Percentiles rank a stretch among this genome's conserved stretches.
These are phyloP conservation scores for Henicopernis longicauda DNA, from an alignment of 2,113 vertebrate species.

Conservation along the genomic window DNA sequence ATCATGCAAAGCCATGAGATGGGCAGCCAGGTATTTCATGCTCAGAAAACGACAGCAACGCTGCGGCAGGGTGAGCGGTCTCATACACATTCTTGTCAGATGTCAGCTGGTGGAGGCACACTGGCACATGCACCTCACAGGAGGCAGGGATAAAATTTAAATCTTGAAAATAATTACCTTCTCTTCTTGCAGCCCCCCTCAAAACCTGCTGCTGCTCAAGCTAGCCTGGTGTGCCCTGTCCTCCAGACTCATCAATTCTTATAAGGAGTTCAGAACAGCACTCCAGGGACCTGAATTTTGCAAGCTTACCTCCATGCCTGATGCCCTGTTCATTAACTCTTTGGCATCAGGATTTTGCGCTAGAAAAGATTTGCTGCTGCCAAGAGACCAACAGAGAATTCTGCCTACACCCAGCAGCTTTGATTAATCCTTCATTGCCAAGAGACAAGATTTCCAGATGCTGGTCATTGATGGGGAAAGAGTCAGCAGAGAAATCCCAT, in stretches of 20 bases:
- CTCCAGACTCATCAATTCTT: not conserved
- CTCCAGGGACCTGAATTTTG: not conserved
- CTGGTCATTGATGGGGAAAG: not conserved
- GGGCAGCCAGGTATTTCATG: slow-evolving; percentile 29
- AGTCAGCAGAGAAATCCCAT: not conserved
- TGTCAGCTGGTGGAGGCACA: not conserved
- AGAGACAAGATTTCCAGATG: not conserved
- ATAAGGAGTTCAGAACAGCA: not conserved
- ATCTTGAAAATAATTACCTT: not conserved
- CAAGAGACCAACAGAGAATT: not conserved
- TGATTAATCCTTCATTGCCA: not conserved
- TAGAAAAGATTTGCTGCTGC: not conserved
- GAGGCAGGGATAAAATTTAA: not conserved
- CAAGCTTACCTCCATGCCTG: not conserved
- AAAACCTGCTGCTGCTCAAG: not conserved
- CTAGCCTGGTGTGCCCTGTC: not conserved
- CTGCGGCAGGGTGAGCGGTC: not conserved
- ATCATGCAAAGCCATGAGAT: slow-evolving; percentile 59
- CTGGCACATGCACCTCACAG: slow-evolving; percentile 2
- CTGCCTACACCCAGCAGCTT: not conserved
- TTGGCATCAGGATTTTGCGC: not conserved
- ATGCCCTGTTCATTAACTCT: not conserved
- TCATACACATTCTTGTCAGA: not conserved
- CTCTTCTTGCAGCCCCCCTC: not conserved
- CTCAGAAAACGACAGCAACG: not conserved